Conservation (phyloP, 37 sponge, comb jelly and placozoan species). For the Spongilla lacustris region DNA sequence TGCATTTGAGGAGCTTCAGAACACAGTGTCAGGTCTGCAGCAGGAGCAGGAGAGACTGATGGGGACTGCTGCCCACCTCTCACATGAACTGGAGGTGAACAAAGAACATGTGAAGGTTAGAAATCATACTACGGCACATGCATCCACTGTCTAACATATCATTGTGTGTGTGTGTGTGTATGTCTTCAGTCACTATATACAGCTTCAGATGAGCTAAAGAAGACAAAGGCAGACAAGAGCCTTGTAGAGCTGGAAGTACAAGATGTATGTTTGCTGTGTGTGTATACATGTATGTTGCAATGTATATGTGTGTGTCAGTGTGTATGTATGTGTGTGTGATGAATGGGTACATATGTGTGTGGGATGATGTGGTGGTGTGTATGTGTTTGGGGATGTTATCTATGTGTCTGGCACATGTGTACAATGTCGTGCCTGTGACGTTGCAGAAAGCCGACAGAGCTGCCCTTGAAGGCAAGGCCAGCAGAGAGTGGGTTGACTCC, state of each 20-base stretch:
- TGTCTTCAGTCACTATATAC: constrained; percentile 79
- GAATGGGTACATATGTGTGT: background rate
- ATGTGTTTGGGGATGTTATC: background rate
- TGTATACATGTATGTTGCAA: background rate
- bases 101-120: constrained; percentile 83
- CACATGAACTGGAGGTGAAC: constrained; percentile 83
- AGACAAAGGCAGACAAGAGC: constrained; percentile 89
- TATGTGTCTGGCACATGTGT: background rate
- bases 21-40: constrained; percentile 63
- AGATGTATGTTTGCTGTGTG: constrained; percentile 38
- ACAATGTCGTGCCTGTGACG: background rate
- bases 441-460: constrained; percentile 93
- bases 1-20: constrained; percentile 62
- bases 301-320: background rate
- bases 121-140: no score
- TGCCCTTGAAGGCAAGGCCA: constrained; percentile 94
- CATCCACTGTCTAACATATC: no score
- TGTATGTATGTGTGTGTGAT: background rate
- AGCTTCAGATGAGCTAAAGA: constrained; percentile 77
- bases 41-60: constrained; percentile 87
- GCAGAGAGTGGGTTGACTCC: constrained; percentile 94
- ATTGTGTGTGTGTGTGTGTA: constrained; percentile 14
- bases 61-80: constrained; percentile 81
- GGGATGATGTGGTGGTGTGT: background rate
- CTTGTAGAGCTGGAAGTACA: constrained; percentile 72